phyloP scores from a whole-genome alignment of 2,113 vertebrate species.

The Corythoichthys intestinalis region DNA sequence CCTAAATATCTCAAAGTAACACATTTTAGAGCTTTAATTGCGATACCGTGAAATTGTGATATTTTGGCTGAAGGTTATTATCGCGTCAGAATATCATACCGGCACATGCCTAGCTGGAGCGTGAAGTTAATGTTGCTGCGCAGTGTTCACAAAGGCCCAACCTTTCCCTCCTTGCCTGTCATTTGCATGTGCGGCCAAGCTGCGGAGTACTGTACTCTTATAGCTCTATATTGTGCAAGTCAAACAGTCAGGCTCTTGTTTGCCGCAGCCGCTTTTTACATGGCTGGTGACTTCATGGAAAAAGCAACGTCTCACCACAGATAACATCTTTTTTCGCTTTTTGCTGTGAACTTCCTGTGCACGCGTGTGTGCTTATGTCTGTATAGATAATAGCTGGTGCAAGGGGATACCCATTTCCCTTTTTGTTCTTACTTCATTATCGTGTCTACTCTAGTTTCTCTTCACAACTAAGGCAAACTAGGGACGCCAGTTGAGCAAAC shows the following conservation, averaged over 20 bases:
- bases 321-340: conserved; percentile 70
- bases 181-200: conserved; percentile 66
- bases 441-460: conserved; percentile 3
- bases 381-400: neutral
- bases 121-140: neutral
- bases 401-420: conserved; percentile 36
- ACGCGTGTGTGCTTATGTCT: conserved; percentile 13
- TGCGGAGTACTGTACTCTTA: conserved; percentile 18
- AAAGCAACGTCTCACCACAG: conserved; percentile 69
- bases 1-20: no score
- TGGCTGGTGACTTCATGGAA: conserved; percentile 77
- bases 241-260: conserved; percentile 65
- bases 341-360: conserved; percentile 74
- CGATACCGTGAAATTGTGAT: no score
- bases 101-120: neutral
- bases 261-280: conserved; percentile 31
- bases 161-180: conserved; percentile 44
- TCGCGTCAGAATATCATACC: no score
- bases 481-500: neutral
- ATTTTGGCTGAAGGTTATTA: no score
- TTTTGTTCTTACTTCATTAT: conserved; percentile 5
- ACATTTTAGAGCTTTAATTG: no score
- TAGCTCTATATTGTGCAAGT: conserved; percentile 52
- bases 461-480: neutral
- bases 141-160: conserved; percentile 9